Percentiles rank a stretch among this genome's conserved stretches.
These are phyloP conservation scores for Diorhabda sublineata DNA, from an alignment of 1,140 invertebrate genomes.

Conservation along the genomic window DNA sequence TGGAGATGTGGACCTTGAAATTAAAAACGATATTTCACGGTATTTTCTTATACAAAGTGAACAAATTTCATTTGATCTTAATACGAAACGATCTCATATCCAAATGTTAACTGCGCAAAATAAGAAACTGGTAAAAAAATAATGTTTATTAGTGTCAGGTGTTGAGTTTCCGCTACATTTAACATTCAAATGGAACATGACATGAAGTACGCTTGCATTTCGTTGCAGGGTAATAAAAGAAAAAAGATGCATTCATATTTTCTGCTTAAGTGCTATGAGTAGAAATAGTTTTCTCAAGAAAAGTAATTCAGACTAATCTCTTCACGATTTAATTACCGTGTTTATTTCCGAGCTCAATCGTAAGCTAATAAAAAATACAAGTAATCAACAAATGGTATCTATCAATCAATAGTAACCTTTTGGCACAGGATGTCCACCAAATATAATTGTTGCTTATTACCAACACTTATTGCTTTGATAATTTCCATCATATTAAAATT, in stretches of 20 bases:
- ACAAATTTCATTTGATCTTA: not conserved
- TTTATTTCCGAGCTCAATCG: too few relatives aligned
- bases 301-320: not conserved
- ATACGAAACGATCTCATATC: not conserved
- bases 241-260: not conserved
- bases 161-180: not conserved
- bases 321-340: too few relatives aligned
- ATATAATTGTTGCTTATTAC: too few relatives aligned
- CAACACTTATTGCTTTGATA: too few relatives aligned
- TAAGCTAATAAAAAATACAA: too few relatives aligned
- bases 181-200: not conserved
- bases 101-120: not conserved
- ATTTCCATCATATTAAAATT: too few relatives aligned
- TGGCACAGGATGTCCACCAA: too few relatives aligned
- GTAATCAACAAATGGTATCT: too few relatives aligned
- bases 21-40: not conserved
- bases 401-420: too few relatives aligned
- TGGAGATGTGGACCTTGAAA: slow-evolving; percentile 1
- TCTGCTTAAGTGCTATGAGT: not conserved
- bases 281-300: not conserved
- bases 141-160: not conserved
- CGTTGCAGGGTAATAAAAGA: too few relatives aligned
- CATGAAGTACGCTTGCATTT: not conserved
- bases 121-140: not conserved
- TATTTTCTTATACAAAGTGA: not conserved